phyloP scores from a whole-genome alignment of 2,888 invertebrate species.

The Phaedon cochleariae region DNA sequence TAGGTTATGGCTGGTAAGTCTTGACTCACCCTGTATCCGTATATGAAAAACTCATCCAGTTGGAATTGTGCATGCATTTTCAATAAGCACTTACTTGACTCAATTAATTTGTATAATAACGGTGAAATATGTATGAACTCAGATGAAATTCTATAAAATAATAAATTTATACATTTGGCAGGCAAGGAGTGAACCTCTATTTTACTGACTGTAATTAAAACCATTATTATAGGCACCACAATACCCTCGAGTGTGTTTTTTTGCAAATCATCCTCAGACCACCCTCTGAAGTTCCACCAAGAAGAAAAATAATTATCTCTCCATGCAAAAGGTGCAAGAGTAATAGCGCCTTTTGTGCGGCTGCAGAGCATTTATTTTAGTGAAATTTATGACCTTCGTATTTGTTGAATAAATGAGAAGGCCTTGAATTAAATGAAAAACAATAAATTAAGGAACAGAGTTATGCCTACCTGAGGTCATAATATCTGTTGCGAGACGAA shows the following conservation, averaged over 20 bases:
- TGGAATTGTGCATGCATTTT: too few relatives aligned
- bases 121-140: too few relatives aligned
- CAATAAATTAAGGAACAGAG: conserved; percentile 36
- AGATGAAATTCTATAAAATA: too few relatives aligned
- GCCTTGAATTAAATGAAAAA: conserved; percentile 40
- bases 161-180: too few relatives aligned
- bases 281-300: conserved; percentile 11
- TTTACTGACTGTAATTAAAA: neutral
- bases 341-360: conserved; percentile 28
- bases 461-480: conserved; percentile 38
- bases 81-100: too few relatives aligned
- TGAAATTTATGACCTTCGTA: conserved; percentile 39
- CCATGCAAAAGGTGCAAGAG: conserved; percentile 25
- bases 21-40: too few relatives aligned
- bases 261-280: conserved; percentile 7
- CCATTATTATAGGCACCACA: neutral
- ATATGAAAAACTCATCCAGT: too few relatives aligned
- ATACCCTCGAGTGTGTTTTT: neutral
- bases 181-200: too few relatives aligned
- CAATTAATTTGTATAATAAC: too few relatives aligned
- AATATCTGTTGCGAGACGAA: conserved; percentile 25
- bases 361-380: conserved; percentile 36
- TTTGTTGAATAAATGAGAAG: conserved; percentile 40
- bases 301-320: conserved; percentile 19
- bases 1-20: too few relatives aligned